Evolutionary conservation across 1,140 invertebrate species (phyloP).

Genomic region (Aphelenchoides fujianensis): DNA sequence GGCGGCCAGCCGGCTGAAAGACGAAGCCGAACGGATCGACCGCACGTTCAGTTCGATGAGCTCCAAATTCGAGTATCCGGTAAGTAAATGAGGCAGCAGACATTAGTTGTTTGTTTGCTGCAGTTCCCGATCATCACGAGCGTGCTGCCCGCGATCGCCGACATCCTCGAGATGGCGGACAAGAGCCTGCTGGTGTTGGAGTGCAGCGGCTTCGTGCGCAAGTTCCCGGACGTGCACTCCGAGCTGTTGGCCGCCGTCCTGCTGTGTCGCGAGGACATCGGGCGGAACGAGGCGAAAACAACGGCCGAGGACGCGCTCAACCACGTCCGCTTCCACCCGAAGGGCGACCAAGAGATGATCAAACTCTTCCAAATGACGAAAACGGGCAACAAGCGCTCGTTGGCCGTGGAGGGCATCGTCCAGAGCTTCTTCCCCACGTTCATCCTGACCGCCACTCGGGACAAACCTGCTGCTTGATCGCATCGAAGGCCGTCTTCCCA

Average conservation of each 20-base stretch:
- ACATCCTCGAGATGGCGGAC: slow-evolving; percentile 44
- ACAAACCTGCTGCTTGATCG: not conserved
- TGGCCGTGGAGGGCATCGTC: not conserved
- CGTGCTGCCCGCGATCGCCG: slow-evolving; percentile 42
- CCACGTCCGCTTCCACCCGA: slow-evolving; percentile 38
- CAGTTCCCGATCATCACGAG: slow-evolving; percentile 37
- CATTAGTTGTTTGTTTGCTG: slow-evolving; percentile 20
- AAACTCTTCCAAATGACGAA: slow-evolving; percentile 41
- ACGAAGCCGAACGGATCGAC: slow-evolving; percentile 41
- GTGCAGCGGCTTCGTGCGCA: slow-evolving; percentile 39
- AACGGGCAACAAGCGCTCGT: slow-evolving; percentile 18
- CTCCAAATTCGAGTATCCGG: slow-evolving; percentile 34
- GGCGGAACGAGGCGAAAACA: slow-evolving; percentile 24
- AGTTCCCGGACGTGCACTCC: slow-evolving; percentile 45
- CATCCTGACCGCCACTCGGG: not conserved
- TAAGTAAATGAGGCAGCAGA: too few species aligned
- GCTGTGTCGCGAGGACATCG: slow-evolving; percentile 23
- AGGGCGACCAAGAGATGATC: slow-evolving; percentile 43
- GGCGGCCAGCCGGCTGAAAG: slow-evolving; percentile 37
- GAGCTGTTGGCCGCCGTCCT: slow-evolving; percentile 32
- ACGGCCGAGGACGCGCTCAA: slow-evolving; percentile 47
- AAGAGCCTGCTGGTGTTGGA: slow-evolving; percentile 42
- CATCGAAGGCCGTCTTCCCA: too few species aligned
- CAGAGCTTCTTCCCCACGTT: not conserved
- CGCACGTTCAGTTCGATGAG: slow-evolving; percentile 36